A percentile compares a stretch with the other conserved stretches of the same genome.
These are phyloP conservation scores for Odocoileus hemionus DNA, from an alignment of 2,113 vertebrate genomes.

Conservation along the genomic window DNA sequence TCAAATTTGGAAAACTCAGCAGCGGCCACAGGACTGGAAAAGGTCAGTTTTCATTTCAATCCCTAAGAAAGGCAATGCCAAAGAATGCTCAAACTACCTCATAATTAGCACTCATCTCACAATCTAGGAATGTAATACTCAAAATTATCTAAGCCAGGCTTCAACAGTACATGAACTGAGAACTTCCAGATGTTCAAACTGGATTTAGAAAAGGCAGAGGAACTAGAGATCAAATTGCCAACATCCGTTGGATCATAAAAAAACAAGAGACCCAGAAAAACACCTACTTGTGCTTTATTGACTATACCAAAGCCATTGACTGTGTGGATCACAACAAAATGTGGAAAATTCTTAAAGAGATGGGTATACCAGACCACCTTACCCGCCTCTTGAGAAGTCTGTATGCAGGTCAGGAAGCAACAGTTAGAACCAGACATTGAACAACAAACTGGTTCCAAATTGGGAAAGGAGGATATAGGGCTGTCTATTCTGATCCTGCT, in stretches of 20 bases:
- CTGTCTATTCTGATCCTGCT: neutral
- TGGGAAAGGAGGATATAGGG: neutral
- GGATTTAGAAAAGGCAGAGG: neutral
- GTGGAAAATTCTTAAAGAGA: neutral
- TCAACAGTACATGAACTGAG: neutral
- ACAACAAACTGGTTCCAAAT: neutral
- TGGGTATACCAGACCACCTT: neutral
- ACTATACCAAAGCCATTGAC: neutral
- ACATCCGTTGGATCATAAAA: neutral
- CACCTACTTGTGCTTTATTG: neutral
- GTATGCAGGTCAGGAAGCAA: neutral
- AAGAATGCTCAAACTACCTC: neutral
- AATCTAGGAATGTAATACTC: rapidly evolving
- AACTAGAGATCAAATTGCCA: neutral
- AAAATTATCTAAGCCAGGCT: neutral
- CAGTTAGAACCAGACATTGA: neutral
- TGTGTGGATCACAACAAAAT: neutral
- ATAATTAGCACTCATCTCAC: neutral
- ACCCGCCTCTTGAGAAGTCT: neutral
- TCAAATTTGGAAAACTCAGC: neutral
- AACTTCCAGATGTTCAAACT: neutral
- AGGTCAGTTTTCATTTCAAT: neutral
- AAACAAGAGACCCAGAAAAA: neutral
- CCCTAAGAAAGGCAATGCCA: neutral
- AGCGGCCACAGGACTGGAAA: neutral